A percentile compares a stretch with the other conserved stretches of the same genome.
These are phyloP conservation scores for Lithobates pipiens DNA, from an alignment of 2,797 vertebrate genomes.

Conservation along the genomic window DNA sequence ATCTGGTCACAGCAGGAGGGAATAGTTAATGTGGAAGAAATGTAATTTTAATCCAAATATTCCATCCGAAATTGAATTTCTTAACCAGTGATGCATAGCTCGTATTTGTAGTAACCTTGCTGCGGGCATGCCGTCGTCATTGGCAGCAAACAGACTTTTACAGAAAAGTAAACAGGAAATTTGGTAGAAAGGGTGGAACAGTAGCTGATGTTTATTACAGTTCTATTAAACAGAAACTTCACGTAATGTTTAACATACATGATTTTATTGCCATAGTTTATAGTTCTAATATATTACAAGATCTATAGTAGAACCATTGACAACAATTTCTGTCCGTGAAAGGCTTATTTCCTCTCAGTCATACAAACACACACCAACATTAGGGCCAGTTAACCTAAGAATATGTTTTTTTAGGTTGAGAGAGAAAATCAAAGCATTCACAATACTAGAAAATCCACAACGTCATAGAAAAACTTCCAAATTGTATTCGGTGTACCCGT, in stretches of 20 bases:
- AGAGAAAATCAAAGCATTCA: too few species aligned
- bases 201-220: neutral
- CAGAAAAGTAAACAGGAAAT: neutral
- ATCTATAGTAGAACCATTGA: neutral
- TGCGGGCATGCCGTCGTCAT: neutral
- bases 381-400: too few species aligned
- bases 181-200: neutral
- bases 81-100: neutral
- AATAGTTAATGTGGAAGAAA: neutral
- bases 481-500: too few species aligned
- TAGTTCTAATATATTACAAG: neutral
- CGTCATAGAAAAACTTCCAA: too few species aligned
- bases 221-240: neutral
- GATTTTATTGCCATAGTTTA: neutral
- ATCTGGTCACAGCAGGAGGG: slow-evolving; percentile 8
- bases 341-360: neutral
- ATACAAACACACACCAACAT: too few species aligned
- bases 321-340: neutral
- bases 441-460: too few species aligned
- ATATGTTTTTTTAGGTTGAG: too few species aligned
- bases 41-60: neutral
- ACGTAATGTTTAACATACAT: neutral
- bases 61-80: neutral
- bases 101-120: neutral
- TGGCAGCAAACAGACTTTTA: neutral